Evolutionary conservation across 2,113 vertebrate species (phyloP), one percentile per base, ranked within the genome.

Genomic region (Vidua macroura): DNA sequence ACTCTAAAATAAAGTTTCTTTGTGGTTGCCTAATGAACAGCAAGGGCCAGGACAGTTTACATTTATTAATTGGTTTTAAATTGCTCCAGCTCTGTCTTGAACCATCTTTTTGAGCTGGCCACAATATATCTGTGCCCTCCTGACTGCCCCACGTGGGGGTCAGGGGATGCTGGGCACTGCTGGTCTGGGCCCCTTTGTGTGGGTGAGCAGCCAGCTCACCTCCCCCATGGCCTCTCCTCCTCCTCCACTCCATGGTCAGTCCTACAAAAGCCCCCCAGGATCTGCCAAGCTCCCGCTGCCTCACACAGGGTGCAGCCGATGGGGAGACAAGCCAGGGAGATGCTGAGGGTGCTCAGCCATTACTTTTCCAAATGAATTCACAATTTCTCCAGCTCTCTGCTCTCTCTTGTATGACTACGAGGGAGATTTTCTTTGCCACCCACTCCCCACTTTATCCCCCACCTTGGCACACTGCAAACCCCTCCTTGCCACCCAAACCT

Each of bases 1-100:
- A 94, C 96, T 97, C 93, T 92, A 92, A 96, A 96, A 95, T 92
- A 96, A 97, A 96, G 95, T 97, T 97, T 95, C 94, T 96, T 95
- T 96, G 95, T 93, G 93, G 80, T 35, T 96, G 95, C 72, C 82
- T 96, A 97, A 97, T 92, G 93, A 97, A 95, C 83, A 88, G 91
- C 35, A 9, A 96, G 76, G 92, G 53, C 88, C 6, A 6, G 87
- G 85, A 86, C 83, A 86, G 95, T 96, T 97, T 97, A 96, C 86
- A 80, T 90, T 97, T 96, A 80, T 96, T 95, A 97, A 96, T 95
- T 96, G 92, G 49, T 92, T 97, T 97, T 96, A 95, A 96, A 96
- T 95, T 92, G 90, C 63, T 81, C 41, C 35, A 22, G 12, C 59
- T 75, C 66, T 90, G 49, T 83, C 72, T 80, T 12, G 3, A 88